Conservation (phyloP, 2,113 vertebrate species). For the Hypanus sabinus region DNA sequence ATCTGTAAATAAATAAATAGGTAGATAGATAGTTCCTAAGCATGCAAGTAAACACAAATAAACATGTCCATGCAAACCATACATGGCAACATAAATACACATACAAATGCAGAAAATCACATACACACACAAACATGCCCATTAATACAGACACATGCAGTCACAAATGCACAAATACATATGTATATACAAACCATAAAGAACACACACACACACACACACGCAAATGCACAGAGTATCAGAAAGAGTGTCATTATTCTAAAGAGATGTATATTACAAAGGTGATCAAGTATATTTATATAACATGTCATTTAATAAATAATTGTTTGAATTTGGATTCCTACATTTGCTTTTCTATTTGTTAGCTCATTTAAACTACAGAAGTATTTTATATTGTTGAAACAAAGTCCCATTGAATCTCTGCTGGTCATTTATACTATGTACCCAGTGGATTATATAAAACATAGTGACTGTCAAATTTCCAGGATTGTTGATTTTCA, state of each 20-base stretch:
- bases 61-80: too few species aligned
- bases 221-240: too few species aligned
- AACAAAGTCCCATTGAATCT: neutral
- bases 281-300: neutral
- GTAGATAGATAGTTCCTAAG: too few species aligned
- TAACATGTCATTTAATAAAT: neutral
- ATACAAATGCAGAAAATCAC: too few species aligned
- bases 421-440: neutral
- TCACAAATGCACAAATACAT: too few species aligned
- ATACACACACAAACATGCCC: too few species aligned
- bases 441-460: neutral
- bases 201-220: neutral
- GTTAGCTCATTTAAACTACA: conserved; percentile 3
- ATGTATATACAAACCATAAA: too few species aligned
- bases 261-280: neutral
- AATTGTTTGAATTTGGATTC: neutral
- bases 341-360: neutral
- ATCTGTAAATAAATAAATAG: too few species aligned
- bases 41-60: too few species aligned
- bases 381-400: neutral
- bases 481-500: neutral
- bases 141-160: too few species aligned
- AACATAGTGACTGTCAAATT: neutral
- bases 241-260: neutral
- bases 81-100: too few species aligned